Conservation (phyloP, 1,140 invertebrate genomes). For the Drosophila auraria region DNA sequence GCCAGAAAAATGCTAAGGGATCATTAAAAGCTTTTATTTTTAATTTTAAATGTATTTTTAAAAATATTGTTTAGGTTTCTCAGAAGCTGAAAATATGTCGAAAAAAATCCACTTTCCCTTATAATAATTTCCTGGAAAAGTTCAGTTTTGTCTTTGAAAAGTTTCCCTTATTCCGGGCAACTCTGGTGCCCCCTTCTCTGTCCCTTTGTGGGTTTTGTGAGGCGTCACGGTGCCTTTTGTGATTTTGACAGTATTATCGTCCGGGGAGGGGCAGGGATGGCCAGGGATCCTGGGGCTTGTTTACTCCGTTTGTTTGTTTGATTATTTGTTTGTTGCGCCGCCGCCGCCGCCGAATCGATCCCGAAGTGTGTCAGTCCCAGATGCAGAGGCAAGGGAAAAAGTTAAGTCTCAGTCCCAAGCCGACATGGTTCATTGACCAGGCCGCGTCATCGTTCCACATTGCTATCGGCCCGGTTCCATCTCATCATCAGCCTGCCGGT, state of each 20-base stretch:
- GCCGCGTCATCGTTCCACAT: conserved; percentile 51
- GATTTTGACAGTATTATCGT: conserved; percentile 64
- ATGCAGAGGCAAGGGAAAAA: conserved; percentile 35
- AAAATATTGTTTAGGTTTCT: too few species aligned
- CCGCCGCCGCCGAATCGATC: conserved; percentile 16
- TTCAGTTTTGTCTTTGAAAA: not conserved
- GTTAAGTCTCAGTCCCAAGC: conserved; percentile 22
- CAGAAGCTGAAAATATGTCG: too few species aligned
- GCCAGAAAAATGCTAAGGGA: not conserved
- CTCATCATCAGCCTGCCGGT: not conserved
- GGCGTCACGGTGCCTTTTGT: conserved; percentile 58
- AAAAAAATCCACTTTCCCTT: not conserved
- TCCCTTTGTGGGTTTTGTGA: conserved; percentile 31
- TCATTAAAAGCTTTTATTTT: not conserved
- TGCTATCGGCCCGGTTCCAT: conserved; percentile 47
- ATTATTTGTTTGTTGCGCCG: conserved; percentile 56
- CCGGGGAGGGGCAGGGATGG: not conserved
- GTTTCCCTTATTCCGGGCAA: not conserved
- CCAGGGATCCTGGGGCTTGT: conserved; percentile 25
- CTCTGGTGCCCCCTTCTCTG: not conserved
- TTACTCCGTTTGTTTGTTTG: conserved; percentile 53
- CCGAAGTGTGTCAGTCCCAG: conserved; percentile 64
- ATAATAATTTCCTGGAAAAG: not conserved
- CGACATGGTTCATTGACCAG: conserved; percentile 75
- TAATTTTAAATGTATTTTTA: too few species aligned